A percentile compares a stretch with the other conserved stretches of the same genome.
phyloP scores from a whole-genome alignment of 2,888 invertebrate species.

The Gymnoscelis rufifasciata region DNA sequence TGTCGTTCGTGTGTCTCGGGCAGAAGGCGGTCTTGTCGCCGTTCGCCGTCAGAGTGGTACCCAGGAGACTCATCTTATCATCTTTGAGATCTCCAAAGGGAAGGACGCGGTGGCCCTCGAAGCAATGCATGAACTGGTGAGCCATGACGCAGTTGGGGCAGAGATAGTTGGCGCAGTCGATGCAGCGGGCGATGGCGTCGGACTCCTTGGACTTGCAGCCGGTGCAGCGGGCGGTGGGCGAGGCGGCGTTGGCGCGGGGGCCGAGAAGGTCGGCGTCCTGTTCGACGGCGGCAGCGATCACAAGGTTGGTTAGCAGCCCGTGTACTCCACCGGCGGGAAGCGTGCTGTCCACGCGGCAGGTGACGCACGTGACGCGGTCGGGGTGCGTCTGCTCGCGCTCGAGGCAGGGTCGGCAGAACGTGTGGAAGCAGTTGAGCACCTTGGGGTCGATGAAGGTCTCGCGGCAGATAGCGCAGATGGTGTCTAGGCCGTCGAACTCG shows the following conservation, averaged over 20 bases:
- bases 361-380: conserved; percentile 87
- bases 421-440: conserved; percentile 89
- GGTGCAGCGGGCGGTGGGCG: conserved; percentile 87
- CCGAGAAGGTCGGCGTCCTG: conserved; percentile 75
- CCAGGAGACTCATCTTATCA: conserved; percentile 72
- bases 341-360: conserved; percentile 78
- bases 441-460: conserved; percentile 87
- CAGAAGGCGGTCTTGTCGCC: conserved; percentile 86
- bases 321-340: conserved; percentile 79
- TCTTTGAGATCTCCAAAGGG: conserved; percentile 83
- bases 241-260: conserved; percentile 65
- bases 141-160: conserved; percentile 99
- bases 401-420: conserved; percentile 89
- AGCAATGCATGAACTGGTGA: conserved; percentile 99
- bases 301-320: conserved; percentile 83
- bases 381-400: conserved; percentile 84
- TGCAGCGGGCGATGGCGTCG: conserved; percentile 96
- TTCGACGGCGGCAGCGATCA: conserved; percentile 76
- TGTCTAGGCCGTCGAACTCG: conserved; percentile 80
- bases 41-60: conserved; percentile 75
- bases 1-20: conserved; percentile 92
- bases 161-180: conserved; percentile 97
- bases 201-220: conserved; percentile 97
- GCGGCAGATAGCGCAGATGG: conserved; percentile 85
- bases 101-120: conserved; percentile 96